Conservation (phyloP, 2,888 invertebrate species). For the Orthosia cruda region DNA sequence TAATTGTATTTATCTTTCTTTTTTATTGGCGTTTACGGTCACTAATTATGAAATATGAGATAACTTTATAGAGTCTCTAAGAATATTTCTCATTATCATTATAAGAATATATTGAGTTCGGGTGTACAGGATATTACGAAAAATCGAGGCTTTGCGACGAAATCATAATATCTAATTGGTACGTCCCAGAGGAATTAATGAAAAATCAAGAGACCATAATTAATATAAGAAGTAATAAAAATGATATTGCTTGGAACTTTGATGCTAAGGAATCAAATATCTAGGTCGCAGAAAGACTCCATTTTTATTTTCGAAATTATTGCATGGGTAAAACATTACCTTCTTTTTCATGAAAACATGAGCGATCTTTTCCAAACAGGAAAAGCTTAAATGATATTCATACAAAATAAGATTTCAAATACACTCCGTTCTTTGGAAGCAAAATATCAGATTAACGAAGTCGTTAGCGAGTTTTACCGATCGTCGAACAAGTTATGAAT, state of each 20-base stretch:
- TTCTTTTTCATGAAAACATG: neutral
- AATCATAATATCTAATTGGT: no score
- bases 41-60: constrained; percentile 1
- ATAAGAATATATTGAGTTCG: neutral
- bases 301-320: neutral
- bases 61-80: constrained; percentile 10
- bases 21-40: neutral
- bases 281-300: neutral
- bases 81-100: neutral
- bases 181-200: neutral
- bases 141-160: neutral
- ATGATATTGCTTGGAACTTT: neutral
- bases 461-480: constrained; percentile 49
- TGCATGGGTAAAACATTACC: no score
- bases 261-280: neutral
- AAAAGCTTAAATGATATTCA: neutral
- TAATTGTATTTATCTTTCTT: neutral
- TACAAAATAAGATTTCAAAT: constrained; percentile 9
- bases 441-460: constrained; percentile 47
- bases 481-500: constrained; percentile 48
- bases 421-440: constrained; percentile 15
- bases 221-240: no score
- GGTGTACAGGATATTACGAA: neutral
- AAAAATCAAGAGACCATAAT: no score
- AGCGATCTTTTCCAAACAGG: neutral